A percentile compares a stretch with the other conserved stretches of the same genome.
These are phyloP conservation scores for Escarpia spicata DNA, from an alignment of 2,888 invertebrate species.

Conservation along the genomic window DNA sequence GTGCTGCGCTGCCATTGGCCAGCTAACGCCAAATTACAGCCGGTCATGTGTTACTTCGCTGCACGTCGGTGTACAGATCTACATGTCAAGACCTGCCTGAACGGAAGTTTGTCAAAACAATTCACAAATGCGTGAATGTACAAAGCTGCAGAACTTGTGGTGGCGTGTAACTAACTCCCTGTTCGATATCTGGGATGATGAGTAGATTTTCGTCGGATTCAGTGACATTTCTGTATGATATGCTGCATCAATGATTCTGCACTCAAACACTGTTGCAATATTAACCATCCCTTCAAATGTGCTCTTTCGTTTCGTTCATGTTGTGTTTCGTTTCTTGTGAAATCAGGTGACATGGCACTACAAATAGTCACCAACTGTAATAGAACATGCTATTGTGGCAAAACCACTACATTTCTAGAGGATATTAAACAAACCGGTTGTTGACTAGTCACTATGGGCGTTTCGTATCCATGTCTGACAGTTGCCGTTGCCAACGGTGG, in stretches of 20 bases:
- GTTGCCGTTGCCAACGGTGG: slow-evolving; percentile 12
- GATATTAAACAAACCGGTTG: background rate
- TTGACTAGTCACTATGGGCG: background rate
- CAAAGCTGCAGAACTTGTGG: background rate
- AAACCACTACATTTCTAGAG: background rate
- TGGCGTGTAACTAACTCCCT: background rate
- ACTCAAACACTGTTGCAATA: background rate
- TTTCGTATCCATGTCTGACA: background rate
- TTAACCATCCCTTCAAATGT: background rate
- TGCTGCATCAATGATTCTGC: background rate
- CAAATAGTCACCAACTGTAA: no score
- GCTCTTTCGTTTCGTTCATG: slow-evolving; percentile 10
- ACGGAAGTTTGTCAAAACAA: background rate
- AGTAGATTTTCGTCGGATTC: background rate
- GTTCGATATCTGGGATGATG: background rate
- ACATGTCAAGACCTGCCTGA: background rate
- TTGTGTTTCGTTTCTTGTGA: background rate
- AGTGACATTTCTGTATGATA: slow-evolving; percentile 1
- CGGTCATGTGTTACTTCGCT: background rate
- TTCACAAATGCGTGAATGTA: background rate
- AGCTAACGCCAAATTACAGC: background rate
- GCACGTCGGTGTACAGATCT: background rate
- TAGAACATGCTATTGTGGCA: no score
- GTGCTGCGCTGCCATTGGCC: background rate
- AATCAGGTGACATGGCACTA: no score